phyloP scores from a whole-genome alignment of 2,888 invertebrate species.

The Salticus scenicus region DNA sequence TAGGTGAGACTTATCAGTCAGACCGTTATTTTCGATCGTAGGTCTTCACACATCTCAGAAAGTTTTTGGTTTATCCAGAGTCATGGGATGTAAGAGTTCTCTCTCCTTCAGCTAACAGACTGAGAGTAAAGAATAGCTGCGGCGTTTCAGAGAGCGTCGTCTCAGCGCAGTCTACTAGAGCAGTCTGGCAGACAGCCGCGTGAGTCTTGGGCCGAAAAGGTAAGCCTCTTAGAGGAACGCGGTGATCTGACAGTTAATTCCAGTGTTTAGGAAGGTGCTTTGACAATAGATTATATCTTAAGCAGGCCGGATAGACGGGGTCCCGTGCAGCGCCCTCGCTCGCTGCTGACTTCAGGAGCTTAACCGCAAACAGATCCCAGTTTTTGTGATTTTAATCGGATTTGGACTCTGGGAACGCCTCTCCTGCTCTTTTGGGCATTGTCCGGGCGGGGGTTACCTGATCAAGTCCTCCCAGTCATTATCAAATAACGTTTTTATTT shows the following conservation, averaged over 20 bases:
- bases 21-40: too few relatives aligned
- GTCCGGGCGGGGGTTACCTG: conserved; percentile 66
- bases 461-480: conserved; percentile 69
- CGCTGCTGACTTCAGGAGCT: conserved; percentile 49
- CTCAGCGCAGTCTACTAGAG: conserved; percentile 55
- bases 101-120: neutral
- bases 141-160: conserved; percentile 39
- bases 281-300: conserved; percentile 70
- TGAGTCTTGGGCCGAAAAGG: conserved; percentile 68
- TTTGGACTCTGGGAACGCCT: conserved; percentile 63
- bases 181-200: conserved; percentile 35
- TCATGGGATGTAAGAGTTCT: neutral
- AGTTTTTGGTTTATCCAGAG: neutral
- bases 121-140: conserved; percentile 28
- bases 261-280: conserved; percentile 70
- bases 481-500: conserved; percentile 71
- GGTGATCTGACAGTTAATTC: conserved; percentile 70
- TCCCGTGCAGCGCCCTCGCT: conserved; percentile 38
- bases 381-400: conserved; percentile 71
- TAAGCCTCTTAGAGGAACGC: conserved; percentile 69
- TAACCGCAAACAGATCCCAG: conserved; percentile 70
- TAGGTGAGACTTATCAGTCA: too few relatives aligned
- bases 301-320: conserved; percentile 66
- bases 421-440: conserved; percentile 63
- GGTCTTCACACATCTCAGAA: too few relatives aligned